phyloP scores from a whole-genome alignment of 2,113 vertebrate species.

The Calidris pugnax region DNA sequence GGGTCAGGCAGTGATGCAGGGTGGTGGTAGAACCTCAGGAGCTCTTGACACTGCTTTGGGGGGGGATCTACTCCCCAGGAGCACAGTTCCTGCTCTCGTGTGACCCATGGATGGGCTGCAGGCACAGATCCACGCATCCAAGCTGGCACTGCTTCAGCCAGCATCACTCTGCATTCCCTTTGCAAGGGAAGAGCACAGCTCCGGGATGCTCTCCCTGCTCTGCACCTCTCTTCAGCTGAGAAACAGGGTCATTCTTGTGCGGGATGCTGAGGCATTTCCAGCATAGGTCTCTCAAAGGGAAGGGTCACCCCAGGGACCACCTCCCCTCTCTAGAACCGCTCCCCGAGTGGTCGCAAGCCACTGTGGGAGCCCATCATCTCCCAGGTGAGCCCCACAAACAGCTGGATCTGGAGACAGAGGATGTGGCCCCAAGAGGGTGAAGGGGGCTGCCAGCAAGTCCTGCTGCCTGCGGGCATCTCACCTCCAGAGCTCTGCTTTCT shows the following conservation, averaged over 20 bases:
- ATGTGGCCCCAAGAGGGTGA: rapidly evolving
- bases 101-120: not conserved
- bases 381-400: not conserved
- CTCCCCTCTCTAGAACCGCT: rapidly evolving
- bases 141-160: not conserved
- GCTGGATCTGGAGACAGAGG: rapidly evolving
- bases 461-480: not conserved
- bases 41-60: not conserved
- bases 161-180: rapidly evolving
- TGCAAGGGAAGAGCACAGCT: rapidly evolving
- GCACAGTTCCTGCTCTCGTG: rapidly evolving
- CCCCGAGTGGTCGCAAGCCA: rapidly evolving
- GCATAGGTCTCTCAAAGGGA: not conserved
- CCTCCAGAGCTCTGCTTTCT: not conserved
- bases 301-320: not conserved
- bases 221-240: not conserved
- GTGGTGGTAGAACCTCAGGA: rapidly evolving
- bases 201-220: rapidly evolving
- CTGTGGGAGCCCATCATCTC: not conserved
- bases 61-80: not conserved
- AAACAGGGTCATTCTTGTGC: no score
- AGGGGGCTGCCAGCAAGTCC: not conserved
- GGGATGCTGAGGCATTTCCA: not conserved
- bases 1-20: not conserved
- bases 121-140: rapidly evolving